Evolutionary conservation across 2,797 vertebrate species (phyloP).

Genomic region (Botia kubotai): DNA sequence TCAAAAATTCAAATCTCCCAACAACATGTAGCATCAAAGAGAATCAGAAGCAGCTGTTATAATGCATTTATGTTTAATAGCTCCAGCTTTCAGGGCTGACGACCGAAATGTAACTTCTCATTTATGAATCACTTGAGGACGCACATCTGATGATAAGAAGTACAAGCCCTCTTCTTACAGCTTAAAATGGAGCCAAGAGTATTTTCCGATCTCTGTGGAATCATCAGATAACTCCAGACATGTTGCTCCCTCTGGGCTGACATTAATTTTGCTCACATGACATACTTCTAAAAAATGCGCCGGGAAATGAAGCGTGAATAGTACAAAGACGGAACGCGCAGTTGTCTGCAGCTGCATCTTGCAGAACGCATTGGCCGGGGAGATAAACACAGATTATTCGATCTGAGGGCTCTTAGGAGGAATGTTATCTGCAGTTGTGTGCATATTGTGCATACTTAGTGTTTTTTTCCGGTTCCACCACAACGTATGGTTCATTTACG

Average conservation of each 20-base stretch:
- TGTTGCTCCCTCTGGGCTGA: slow-evolving; percentile 60
- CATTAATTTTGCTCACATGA: slow-evolving; percentile 50
- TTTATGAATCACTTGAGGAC: slow-evolving; percentile 72
- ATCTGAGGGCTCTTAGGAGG: slow-evolving; percentile 13
- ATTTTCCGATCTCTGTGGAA: slow-evolving; percentile 60
- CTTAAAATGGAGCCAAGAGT: slow-evolving; percentile 60
- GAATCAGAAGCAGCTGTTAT: slow-evolving; percentile 66
- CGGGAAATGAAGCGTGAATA: slow-evolving; percentile 27
- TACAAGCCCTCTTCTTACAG: slow-evolving; percentile 65
- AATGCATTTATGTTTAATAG: slow-evolving; percentile 76
- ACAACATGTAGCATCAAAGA: slow-evolving; percentile 68
- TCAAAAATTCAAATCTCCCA: slow-evolving; percentile 57
- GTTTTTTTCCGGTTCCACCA: neutral
- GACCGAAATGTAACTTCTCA: slow-evolving; percentile 65
- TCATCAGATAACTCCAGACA: slow-evolving; percentile 61
- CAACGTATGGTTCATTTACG: neutral
- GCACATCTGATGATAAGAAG: slow-evolving; percentile 66
- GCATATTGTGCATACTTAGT: slow-evolving; percentile 5
- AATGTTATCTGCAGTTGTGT: neutral
- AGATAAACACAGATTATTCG: slow-evolving; percentile 44
- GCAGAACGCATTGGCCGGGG: neutral
- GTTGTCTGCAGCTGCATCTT: slow-evolving; percentile 28
- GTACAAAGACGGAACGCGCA: slow-evolving; percentile 6
- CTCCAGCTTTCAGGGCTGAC: slow-evolving; percentile 53
- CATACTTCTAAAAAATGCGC: slow-evolving; percentile 36